phyloP scores from a whole-genome alignment of 2,888 invertebrate species.

The Synergus itoensis region DNA sequence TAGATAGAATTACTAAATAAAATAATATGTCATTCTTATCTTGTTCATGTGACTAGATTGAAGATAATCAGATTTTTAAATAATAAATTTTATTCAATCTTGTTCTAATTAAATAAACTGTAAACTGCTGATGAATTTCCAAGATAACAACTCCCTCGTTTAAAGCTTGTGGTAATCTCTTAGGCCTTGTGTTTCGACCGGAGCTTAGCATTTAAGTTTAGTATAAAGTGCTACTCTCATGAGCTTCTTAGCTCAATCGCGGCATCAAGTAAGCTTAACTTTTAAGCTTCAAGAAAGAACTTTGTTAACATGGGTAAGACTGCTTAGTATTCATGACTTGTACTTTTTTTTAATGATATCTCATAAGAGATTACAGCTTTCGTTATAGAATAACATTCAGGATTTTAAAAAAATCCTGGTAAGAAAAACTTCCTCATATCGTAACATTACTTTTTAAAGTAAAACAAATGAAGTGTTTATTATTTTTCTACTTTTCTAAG shows the following conservation, averaged over 20 bases:
- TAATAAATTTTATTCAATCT: neutral
- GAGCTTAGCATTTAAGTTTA: conserved; percentile 20
- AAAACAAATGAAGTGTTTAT: neutral
- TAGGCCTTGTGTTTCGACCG: conserved; percentile 29
- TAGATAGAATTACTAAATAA: no score
- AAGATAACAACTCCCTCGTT: neutral
- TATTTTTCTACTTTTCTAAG: neutral
- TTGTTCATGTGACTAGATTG: neutral
- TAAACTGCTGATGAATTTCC: neutral
- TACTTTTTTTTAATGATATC: conserved; percentile 7
- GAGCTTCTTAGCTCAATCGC: conserved; percentile 3
- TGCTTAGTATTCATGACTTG: neutral
- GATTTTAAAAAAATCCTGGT: neutral
- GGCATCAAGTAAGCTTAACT: conserved; percentile 9
- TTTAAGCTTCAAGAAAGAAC: conserved; percentile 25
- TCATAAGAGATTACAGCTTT: neutral
- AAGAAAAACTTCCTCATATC: neutral
- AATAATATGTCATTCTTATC: no score
- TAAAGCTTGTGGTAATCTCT: conserved; percentile 11
- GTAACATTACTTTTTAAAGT: no score
- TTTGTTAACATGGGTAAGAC: conserved; percentile 20
- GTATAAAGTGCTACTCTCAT: neutral
- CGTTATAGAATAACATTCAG: neutral
- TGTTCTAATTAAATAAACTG: neutral
- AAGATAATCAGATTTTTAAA: neutral